A percentile compares a stretch with the other conserved stretches of the same genome.
These are phyloP conservation scores for Nerophis lumbriciformis DNA, from an alignment of 2,113 vertebrate genomes.

Conservation along the genomic window DNA sequence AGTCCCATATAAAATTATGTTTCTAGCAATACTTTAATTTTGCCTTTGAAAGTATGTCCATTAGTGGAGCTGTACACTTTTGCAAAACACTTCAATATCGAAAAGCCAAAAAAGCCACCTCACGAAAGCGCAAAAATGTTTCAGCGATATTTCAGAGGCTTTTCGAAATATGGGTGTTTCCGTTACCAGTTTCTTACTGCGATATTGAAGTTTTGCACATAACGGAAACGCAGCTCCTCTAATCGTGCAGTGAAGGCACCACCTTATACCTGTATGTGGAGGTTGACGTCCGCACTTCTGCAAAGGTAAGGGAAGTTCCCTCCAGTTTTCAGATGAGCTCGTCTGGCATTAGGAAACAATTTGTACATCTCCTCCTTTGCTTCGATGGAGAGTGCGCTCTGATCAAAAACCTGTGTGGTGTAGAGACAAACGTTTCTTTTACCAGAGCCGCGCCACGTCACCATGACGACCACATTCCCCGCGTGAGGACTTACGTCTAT, in stretches of 20 bases:
- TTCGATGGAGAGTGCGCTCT: constrained; percentile 91
- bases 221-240: neutral
- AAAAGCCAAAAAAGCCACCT: no score
- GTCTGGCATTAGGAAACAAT: constrained; percentile 88
- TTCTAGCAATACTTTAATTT: no score
- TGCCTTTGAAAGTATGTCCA: no score
- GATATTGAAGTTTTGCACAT: neutral
- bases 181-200: no score
- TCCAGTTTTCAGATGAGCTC: constrained; percentile 97
- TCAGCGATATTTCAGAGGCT: no score
- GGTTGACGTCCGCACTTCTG: constrained; percentile 93
- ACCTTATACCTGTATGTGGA: constrained; percentile 88
- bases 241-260: neutral
- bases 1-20: no score
- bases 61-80: no score
- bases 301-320: constrained; percentile 97
- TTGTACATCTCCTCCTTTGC: constrained; percentile 99
- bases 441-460: neutral
- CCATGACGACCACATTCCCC: no score
- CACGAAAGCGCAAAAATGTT: no score
- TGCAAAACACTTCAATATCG: no score
- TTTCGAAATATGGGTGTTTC: no score
- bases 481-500: constrained; percentile 84
- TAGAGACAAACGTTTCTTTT: neutral
- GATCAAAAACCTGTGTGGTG: constrained; percentile 86